Conservation (phyloP, 2,113 vertebrate species). For the Amphiprion ocellaris region DNA sequence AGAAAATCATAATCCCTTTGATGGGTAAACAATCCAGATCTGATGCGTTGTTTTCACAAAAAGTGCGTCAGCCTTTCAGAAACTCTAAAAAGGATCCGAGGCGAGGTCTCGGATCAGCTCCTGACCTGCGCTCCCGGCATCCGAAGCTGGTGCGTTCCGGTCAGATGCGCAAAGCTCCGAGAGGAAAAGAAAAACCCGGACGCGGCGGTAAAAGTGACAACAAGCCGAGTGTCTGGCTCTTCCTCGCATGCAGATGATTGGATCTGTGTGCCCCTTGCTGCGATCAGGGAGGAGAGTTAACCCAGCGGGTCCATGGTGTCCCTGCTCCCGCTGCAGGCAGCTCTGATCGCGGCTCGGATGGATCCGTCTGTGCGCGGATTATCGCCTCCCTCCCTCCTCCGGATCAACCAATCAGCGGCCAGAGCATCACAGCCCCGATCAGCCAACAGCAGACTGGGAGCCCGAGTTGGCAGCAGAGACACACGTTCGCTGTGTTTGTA, state of each 20-base stretch:
- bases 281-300: neutral
- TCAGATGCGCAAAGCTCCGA: slow-evolving; percentile 27
- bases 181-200: neutral
- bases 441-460: slow-evolving; percentile 86
- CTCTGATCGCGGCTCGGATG: slow-evolving; percentile 87
- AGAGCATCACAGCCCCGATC: slow-evolving; percentile 86
- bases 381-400: slow-evolving; percentile 89
- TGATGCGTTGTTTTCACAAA: slow-evolving; percentile 48
- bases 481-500: slow-evolving; percentile 71
- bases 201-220: neutral
- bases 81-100: slow-evolving; percentile 44
- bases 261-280: neutral
- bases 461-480: slow-evolving; percentile 74
- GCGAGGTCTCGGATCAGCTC: slow-evolving; percentile 80
- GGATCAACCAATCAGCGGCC: slow-evolving; percentile 90
- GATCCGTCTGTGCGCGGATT: slow-evolving; percentile 93
- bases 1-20: slow-evolving; percentile 96
- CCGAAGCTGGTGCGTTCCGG: slow-evolving; percentile 43
- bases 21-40: slow-evolving; percentile 84
- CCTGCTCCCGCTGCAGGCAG: slow-evolving; percentile 78
- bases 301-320: slow-evolving; percentile 67
- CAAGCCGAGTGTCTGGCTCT: slow-evolving; percentile 12
- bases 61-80: neutral
- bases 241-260: neutral
- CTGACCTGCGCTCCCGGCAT: slow-evolving; percentile 75